These are phyloP conservation scores for Sphenopsis melanotis DNA, from an alignment of 2,797 vertebrate species.

Conservation along the genomic window DNA sequence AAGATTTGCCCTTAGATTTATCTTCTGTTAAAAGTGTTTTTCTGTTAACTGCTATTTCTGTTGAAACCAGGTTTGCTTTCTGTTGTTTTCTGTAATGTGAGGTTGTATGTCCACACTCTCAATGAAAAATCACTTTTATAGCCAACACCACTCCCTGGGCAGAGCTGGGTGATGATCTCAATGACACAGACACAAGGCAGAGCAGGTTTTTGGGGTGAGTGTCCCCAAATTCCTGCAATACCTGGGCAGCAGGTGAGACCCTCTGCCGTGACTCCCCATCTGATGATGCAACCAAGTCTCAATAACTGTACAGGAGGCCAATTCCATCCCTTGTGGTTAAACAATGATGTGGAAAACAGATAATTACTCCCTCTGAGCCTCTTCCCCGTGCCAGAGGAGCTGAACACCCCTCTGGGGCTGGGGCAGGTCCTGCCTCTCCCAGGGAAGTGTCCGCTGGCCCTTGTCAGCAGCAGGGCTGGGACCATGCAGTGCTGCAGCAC, in stretches of 20 bases:
- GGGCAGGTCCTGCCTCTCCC: background rate
- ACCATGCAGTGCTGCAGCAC: background rate
- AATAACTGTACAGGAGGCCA: rapidly evolving
- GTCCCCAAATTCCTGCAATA: rapidly evolving
- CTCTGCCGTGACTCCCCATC: rapidly evolving
- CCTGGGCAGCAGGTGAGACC: background rate
- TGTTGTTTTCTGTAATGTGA: rapidly evolving
- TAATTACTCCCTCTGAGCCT: background rate
- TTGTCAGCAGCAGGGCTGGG: rapidly evolving
- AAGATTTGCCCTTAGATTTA: background rate
- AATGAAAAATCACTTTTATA: background rate
- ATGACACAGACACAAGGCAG: background rate
- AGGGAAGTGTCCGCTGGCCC: background rate
- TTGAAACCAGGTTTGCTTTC: no score
- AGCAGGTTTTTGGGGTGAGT: background rate
- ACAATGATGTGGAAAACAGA: rapidly evolving
- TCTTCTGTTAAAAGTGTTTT: background rate
- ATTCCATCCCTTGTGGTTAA: background rate
- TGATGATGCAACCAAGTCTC: rapidly evolving
- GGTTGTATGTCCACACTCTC: rapidly evolving
- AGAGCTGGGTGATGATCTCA: background rate
- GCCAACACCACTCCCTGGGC: rapidly evolving
- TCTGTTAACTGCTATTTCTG: background rate
- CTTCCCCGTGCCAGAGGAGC: background rate
- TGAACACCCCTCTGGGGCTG: background rate